A percentile compares a stretch with the other conserved stretches of the same genome.
These are phyloP conservation scores for Edolisoma coerulescens DNA, from an alignment of 2,113 vertebrate species.

Conservation along the genomic window DNA sequence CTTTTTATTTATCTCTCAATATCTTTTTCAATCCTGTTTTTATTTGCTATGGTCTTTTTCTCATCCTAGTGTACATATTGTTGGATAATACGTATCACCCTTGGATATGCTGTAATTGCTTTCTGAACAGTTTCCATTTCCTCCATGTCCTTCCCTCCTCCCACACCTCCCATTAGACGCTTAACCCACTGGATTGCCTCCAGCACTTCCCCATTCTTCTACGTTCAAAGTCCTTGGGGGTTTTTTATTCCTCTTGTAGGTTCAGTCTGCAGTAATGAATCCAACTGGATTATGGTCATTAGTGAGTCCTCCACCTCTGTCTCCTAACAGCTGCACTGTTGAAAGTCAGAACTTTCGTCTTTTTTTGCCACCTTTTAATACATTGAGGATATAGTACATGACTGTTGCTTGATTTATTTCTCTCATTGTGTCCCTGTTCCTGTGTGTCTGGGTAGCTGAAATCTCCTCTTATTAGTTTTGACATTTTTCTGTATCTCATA, in stretches of 20 bases:
- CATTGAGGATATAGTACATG: constrained; percentile 35
- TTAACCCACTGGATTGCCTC: constrained; percentile 62
- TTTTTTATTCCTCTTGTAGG: constrained; percentile 25
- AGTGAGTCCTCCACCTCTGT: constrained; percentile 58
- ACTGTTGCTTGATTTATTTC: constrained; percentile 26
- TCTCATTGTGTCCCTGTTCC: constrained; percentile 21
- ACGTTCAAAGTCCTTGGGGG: constrained; percentile 11
- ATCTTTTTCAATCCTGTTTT: constrained; percentile 57
- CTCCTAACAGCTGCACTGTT: constrained; percentile 38
- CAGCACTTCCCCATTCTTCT: constrained; percentile 54
- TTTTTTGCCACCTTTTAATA: constrained; percentile 39
- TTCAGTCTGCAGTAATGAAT: constrained; percentile 60
- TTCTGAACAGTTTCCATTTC: constrained; percentile 66
- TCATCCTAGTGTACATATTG: constrained; percentile 22
- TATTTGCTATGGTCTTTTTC: constrained; percentile 41
- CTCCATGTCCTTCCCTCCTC: constrained; percentile 40
- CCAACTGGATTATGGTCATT: constrained; percentile 60
- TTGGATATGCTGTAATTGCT: constrained; percentile 67
- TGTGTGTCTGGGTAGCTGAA: constrained; percentile 41
- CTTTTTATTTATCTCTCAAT: constrained; percentile 62
- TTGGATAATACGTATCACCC: constrained; percentile 48
- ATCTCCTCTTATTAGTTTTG: constrained; percentile 43
- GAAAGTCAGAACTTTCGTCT: constrained; percentile 37
- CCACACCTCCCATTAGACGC: background rate
- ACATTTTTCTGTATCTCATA: constrained; percentile 37